Evolutionary conservation across 2,797 vertebrate genomes (phyloP).

Genomic region (Alcedo quadribrachys): DNA sequence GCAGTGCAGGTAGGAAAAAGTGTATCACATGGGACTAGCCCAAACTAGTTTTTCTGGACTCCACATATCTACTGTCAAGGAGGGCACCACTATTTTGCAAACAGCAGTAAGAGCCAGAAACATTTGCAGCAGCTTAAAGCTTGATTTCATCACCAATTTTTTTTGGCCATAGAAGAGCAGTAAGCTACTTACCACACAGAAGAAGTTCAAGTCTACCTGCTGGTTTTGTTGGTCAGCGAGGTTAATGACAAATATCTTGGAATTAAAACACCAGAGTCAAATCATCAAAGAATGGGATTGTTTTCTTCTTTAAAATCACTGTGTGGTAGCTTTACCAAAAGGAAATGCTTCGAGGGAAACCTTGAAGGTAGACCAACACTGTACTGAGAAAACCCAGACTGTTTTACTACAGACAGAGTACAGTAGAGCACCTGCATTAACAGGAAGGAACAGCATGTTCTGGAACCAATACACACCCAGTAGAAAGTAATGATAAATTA

Average conservation of each 20-base stretch:
- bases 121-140: not conserved
- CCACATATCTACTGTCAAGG: accelerated
- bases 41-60: not conserved
- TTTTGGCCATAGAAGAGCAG: not conserved
- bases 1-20: not conserved
- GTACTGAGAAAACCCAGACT: not conserved
- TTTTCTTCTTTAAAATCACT: not conserved
- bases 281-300: not conserved
- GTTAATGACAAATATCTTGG: not conserved
- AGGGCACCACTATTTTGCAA: not conserved
- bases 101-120: not conserved
- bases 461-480: not conserved
- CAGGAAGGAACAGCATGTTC: not conserved
- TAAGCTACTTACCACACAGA: not conserved
- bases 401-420: not conserved
- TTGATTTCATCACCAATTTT: not conserved
- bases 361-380: not conserved
- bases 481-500: not conserved
- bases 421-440: not conserved
- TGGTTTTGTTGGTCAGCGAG: not conserved
- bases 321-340: not conserved
- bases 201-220: not conserved
- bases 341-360: not conserved
- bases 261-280: not conserved
- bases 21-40: not conserved